Evolutionary conservation across 1,140 invertebrate species (phyloP).

Genomic region (Streblospio benedicti): DNA sequence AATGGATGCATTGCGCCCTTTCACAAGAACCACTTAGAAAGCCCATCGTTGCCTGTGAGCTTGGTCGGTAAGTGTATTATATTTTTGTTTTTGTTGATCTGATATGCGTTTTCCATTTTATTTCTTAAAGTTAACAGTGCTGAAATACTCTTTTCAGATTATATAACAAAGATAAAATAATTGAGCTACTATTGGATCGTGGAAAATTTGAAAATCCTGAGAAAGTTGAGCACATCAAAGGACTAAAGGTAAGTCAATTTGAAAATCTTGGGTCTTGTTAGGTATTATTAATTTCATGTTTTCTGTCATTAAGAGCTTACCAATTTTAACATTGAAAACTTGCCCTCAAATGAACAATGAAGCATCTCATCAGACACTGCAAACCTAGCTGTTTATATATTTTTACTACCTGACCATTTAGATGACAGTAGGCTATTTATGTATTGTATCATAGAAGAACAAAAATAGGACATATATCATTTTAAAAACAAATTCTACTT

Average conservation of each 20-base stretch:
- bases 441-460: no score
- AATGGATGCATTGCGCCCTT: slow-evolving; percentile 88
- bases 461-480: no score
- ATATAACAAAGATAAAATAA: slow-evolving; percentile 88
- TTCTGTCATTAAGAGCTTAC: no score
- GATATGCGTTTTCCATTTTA: not conserved
- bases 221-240: slow-evolving; percentile 65
- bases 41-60: slow-evolving; percentile 83
- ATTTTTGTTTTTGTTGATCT: not conserved
- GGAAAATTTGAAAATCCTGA: slow-evolving; percentile 37
- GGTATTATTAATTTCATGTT: no score
- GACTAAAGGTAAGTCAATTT: slow-evolving; percentile 65
- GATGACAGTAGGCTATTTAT: no score
- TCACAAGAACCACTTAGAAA: slow-evolving; percentile 73
- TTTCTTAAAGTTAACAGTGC: not conserved
- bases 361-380: no score
- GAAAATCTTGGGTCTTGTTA: no score
- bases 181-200: slow-evolving; percentile 81
- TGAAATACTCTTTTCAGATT: slow-evolving; percentile 51
- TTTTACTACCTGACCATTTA: no score
- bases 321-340: not conserved
- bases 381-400: no score
- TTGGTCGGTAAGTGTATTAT: slow-evolving; percentile 56
- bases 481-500: no score
- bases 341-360: not conserved